phyloP scores from a whole-genome alignment of 2,797 vertebrate species.

The Huso huso region DNA sequence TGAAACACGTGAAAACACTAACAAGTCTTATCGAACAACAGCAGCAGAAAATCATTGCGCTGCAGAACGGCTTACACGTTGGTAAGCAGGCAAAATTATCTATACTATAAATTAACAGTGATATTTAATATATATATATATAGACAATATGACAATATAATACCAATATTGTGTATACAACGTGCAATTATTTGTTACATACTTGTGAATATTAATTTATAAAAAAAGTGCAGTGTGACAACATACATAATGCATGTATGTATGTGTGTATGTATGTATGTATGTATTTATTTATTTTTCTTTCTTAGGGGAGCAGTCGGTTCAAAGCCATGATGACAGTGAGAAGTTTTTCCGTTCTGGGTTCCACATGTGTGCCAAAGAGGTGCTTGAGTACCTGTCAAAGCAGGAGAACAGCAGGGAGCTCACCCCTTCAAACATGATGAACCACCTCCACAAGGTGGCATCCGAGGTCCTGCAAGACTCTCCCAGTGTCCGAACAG shows the following conservation, averaged over 20 bases:
- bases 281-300: too few relatives aligned
- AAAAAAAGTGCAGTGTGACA: too few relatives aligned
- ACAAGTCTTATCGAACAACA: constrained; percentile 86
- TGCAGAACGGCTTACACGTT: constrained; percentile 75
- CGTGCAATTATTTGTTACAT: neutral
- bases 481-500: constrained; percentile 32
- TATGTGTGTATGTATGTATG: too few relatives aligned
- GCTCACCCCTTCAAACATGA: constrained; percentile 69
- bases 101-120: too few relatives aligned
- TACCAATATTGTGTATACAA: too few relatives aligned
- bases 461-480: constrained; percentile 74
- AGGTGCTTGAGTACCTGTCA: constrained; percentile 84
- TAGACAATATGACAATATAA: too few relatives aligned
- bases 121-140: too few relatives aligned
- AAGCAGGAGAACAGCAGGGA: constrained; percentile 74
- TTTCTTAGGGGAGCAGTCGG: constrained; percentile 67
- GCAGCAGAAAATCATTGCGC: constrained; percentile 82
- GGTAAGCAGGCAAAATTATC: constrained; percentile 28
- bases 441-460: constrained; percentile 83
- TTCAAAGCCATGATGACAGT: constrained; percentile 57
- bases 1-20: constrained; percentile 91
- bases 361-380: constrained; percentile 89
- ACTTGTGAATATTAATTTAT: too few relatives aligned
- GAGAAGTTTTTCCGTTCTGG: constrained; percentile 94
- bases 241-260: too few relatives aligned